These are phyloP conservation scores for Lepilemur septentrionalis DNA, from an alignment of 2,797 vertebrate genomes.

Conservation along the genomic window DNA sequence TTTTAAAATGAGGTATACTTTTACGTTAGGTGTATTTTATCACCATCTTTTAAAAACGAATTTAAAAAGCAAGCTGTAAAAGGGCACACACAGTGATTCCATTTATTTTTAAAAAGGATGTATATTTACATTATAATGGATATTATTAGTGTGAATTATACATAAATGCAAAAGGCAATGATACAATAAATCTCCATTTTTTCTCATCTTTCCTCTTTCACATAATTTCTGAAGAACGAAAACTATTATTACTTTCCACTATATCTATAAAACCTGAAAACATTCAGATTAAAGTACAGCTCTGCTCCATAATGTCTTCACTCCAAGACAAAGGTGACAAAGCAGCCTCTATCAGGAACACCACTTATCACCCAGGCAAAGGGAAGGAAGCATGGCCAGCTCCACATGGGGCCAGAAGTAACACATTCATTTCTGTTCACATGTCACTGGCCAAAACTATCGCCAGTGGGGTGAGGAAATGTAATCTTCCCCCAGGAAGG, in stretches of 20 bases:
- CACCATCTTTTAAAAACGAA: neutral
- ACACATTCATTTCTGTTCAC: neutral
- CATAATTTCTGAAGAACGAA: neutral
- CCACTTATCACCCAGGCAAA: neutral
- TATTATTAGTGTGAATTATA: constrained; percentile 46
- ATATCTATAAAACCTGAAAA: neutral
- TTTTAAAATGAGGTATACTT: neutral
- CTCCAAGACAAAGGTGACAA: neutral
- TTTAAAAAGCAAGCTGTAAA: neutral
- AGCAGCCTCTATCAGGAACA: neutral
- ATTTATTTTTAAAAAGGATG: constrained; percentile 14
- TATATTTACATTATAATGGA: constrained; percentile 73
- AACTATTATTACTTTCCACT: neutral
- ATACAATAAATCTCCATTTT: constrained; percentile 9
- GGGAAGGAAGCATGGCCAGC: neutral
- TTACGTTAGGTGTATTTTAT: neutral
- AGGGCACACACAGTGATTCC: neutral
- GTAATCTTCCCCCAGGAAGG: neutral
- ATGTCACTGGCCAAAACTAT: neutral
- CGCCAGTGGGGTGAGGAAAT: neutral
- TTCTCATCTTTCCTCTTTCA: neutral
- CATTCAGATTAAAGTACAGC: neutral
- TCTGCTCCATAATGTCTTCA: neutral
- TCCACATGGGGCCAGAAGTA: neutral
- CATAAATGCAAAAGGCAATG: constrained; percentile 51